Evolutionary conservation across 2,888 invertebrate genomes (phyloP).

Genomic region (Oscheius onirici): DNA sequence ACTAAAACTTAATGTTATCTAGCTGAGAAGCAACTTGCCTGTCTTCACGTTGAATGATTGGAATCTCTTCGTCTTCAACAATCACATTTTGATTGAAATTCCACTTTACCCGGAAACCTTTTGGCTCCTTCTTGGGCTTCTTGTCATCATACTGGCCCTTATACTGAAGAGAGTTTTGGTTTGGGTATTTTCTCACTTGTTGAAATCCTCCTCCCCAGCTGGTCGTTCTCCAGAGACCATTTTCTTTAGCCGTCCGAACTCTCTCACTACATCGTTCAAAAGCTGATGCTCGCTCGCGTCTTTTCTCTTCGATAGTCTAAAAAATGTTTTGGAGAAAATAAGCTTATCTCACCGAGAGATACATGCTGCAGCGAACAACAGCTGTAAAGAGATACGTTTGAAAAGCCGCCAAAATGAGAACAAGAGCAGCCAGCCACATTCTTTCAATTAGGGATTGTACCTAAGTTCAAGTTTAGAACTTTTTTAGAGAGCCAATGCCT

Average conservation of each 20-base stretch:
- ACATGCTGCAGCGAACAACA: slow-evolving; percentile 64
- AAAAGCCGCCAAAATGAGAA: slow-evolving; percentile 61
- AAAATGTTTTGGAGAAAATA: slow-evolving; percentile 27
- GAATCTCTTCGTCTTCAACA: slow-evolving; percentile 30
- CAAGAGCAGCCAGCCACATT: slow-evolving; percentile 67
- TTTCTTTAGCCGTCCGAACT: slow-evolving; percentile 67
- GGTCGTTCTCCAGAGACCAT: slow-evolving; percentile 67
- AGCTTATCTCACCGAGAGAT: slow-evolving; percentile 55
- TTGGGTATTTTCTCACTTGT: slow-evolving; percentile 41
- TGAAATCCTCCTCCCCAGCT: slow-evolving; percentile 68
- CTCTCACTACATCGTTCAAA: slow-evolving; percentile 64
- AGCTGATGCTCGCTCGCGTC: slow-evolving; percentile 56
- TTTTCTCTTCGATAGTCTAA: slow-evolving; percentile 57
- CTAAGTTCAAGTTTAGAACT: slow-evolving; percentile 40
- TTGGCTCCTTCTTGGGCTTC: slow-evolving; percentile 52
- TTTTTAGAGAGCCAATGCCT: slow-evolving; percentile 43
- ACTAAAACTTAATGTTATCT: not conserved
- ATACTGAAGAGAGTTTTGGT: slow-evolving; percentile 51
- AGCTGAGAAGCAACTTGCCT: not conserved
- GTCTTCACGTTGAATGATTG: slow-evolving; percentile 16
- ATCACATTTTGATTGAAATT: slow-evolving; percentile 33
- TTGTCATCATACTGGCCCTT: slow-evolving; percentile 60
- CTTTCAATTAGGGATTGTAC: slow-evolving; percentile 64
- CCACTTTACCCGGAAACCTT: slow-evolving; percentile 62
- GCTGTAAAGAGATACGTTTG: slow-evolving; percentile 67